Evolutionary conservation across 2,888 invertebrate species (phyloP), one percentile per base, ranked within the genome.

Genomic region (Suillia variegata): DNA sequence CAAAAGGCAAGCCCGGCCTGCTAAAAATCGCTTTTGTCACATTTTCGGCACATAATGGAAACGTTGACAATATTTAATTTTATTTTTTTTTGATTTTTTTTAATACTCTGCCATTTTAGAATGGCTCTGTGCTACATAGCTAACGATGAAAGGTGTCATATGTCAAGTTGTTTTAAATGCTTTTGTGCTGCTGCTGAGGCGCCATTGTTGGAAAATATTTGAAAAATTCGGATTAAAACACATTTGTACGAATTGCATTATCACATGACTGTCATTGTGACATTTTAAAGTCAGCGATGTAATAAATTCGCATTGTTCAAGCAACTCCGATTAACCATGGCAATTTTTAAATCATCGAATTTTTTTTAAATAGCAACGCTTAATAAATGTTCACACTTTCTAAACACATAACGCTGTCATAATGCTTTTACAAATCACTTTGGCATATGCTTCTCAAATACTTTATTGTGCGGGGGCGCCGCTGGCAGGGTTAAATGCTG

Each of bases 111-210:
- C 8, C 13, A 13, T 5, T 60, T n/a, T n/a, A n/a, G n/a, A n/a
- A n/a, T n/a, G n/a, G n/a, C n/a, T n/a, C n/a, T n/a, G n/a, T n/a
- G n/a, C n/a, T n/a, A n/a, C n/a, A n/a, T n/a, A n/a, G n/a, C n/a
- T n/a, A n/a, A 67, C 69, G 69, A 76, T 68, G 64, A 72, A 70
- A 77, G 73, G 75, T 76, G 77, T 77, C 76, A 73, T 67, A 76
- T 77, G 76, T 77, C 77, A 77, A 69, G 62, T 65, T 67, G 65
- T 65, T 20, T 17, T 45, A 45, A 45, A 45, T 45, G 38, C 38
- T 38, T 38, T 38, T 38, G 38, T n/a, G n/a, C n/a, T n/a, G n/a
- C n/a, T n/a, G n/a, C n/a, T n/a, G n/a, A n/a, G n/a, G n/a, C n/a
- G n/a, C n/a, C n/a, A n/a, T n/a, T n/a, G n/a, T n/a, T n/a, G n/a